Evolutionary conservation across 2,113 vertebrate species (phyloP), one percentile per base, ranked within the genome.

Genomic region (Dipodomys spectabilis): DNA sequence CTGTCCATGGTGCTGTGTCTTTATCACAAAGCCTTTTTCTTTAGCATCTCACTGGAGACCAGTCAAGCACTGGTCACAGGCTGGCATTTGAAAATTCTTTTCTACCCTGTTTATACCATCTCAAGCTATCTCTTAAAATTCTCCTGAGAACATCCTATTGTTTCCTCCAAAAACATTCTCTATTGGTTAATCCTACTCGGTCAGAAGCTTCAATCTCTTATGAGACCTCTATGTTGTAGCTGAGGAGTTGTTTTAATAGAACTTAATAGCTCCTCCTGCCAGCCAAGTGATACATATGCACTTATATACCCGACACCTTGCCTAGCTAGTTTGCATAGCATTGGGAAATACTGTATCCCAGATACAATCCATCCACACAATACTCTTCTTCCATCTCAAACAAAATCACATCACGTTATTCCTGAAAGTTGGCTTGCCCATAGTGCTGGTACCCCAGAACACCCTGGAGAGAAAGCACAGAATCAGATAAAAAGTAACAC

Each of bases 331-430:
- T 60, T 91, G 60, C 1, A 22, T 65, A 80, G 62, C 39, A 60
- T 68, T 73, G 83, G n/a, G n/a, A 35, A 45, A 60, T 78, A 5
- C 23, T 49, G 30, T 87, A 69, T 74, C 53, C 73, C 25, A 67
- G 12, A 75, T 74, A 80, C 75, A 92, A 87, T 86, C 32, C 65
- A 49, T 89, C 28, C 32, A 86, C 19, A 64, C 22, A n/a, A 8
- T 20, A 93, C 18, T 78, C 7, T 44, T 69, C 53, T 91, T 77
- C 53, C 79, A 12, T 95, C 53, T 92, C 60, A 65, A 8, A 22
- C 30, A 86, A 25, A 92, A 92, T n/a, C 83, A 32, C 95, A n/a
- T 79, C 19, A 78, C 15, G 72, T 93, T 78, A 3, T 64, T 88
- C 39, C 15, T 7, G 68, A n/a, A 23, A 83, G 22, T 7, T 90